phyloP scores from a whole-genome alignment of 2,113 vertebrate species.

The Corythaeola cristata region DNA sequence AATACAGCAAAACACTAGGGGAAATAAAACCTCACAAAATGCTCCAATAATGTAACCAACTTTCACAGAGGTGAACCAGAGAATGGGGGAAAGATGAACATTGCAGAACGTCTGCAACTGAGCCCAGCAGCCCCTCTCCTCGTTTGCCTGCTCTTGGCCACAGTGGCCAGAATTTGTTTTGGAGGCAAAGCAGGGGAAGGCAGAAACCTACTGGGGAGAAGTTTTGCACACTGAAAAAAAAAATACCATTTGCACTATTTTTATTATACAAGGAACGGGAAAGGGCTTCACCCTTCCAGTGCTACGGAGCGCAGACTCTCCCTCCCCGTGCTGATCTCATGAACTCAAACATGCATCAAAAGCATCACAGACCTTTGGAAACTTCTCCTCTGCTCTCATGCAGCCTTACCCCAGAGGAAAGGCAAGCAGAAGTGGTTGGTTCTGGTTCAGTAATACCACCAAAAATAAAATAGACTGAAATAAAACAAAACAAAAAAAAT shows the following conservation, averaged over 20 bases:
- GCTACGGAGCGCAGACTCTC: background rate
- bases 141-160: background rate
- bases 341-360: background rate
- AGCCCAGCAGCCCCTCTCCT: background rate
- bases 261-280: background rate
- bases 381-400: background rate
- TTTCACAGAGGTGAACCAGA: background rate
- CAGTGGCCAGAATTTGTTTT: background rate
- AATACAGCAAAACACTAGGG: background rate
- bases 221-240: background rate
- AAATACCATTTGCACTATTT: background rate
- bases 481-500: background rate
- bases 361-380: background rate
- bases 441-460: background rate
- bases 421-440: background rate
- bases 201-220: background rate
- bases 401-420: background rate
- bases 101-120: rapidly evolving
- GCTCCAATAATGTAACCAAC: background rate
- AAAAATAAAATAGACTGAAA: background rate
- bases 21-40: background rate
- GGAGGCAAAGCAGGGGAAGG: background rate
- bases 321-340: background rate
- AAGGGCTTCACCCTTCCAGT: background rate
- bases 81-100: background rate